Conservation (phyloP, 2,797 vertebrate species). For the Xenopus petersii region DNA sequence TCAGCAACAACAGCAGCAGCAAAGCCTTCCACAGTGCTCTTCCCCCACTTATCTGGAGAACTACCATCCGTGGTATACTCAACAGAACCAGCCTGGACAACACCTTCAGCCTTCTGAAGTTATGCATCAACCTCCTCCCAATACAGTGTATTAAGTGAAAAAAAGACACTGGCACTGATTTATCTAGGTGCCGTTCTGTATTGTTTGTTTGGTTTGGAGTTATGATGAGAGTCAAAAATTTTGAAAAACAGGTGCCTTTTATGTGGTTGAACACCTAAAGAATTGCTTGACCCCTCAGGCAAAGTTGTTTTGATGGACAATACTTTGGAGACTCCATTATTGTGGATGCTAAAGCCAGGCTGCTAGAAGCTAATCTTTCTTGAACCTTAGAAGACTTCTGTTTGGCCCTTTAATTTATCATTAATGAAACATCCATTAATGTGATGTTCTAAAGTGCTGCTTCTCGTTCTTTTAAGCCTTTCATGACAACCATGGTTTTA, state of each 20-base stretch:
- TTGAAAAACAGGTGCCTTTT: too few species aligned
- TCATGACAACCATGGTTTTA: too few species aligned
- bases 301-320: not conserved
- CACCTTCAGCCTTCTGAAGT: slow-evolving; percentile 84
- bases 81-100: slow-evolving; percentile 74
- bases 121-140: slow-evolving; percentile 88
- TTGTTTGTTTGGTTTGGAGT: not conserved
- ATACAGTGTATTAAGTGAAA: slow-evolving; percentile 82
- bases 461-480: too few species aligned
- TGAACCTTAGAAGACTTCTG: too few species aligned
- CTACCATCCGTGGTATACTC: slow-evolving; percentile 91
- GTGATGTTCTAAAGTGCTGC: not conserved
- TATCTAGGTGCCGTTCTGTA: too few species aligned
- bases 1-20: slow-evolving; percentile 72
- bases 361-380: too few species aligned
- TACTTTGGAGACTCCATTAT: not conserved
- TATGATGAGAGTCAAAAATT: slow-evolving; percentile 19
- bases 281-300: too few species aligned
- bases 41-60: slow-evolving; percentile 91
- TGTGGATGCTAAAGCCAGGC: not conserved
- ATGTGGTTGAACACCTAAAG: too few species aligned
- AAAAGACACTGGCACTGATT: slow-evolving; percentile 16
- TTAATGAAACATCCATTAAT: not conserved
- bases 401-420: not conserved
- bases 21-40: slow-evolving; percentile 84